phyloP scores from a whole-genome alignment of 2,888 invertebrate genomes.

The Pyrochroa serraticornis region DNA sequence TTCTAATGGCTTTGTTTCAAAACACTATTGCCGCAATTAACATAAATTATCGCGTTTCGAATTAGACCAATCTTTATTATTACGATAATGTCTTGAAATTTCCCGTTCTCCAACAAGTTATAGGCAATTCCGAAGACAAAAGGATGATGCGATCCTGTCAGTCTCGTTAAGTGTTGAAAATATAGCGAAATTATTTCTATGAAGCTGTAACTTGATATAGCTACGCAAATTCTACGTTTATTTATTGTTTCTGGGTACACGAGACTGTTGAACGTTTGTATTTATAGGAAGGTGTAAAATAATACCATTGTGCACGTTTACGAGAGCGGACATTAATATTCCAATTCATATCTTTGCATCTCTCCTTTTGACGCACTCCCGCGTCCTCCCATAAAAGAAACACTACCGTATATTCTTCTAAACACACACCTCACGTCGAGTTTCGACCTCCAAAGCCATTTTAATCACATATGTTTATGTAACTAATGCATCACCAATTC shows the following conservation, averaged over 20 bases:
- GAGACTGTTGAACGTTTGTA: conserved; percentile 1
- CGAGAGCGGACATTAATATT: conserved; percentile 5
- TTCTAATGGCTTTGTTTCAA: no score
- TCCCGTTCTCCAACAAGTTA: no score
- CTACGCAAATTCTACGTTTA: conserved; percentile 2
- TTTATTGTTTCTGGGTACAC: conserved; percentile 11
- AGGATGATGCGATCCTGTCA: no score
- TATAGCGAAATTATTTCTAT: conserved; percentile 4
- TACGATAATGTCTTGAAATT: no score
- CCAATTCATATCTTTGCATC: conserved; percentile 2
- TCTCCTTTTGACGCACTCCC: not conserved
- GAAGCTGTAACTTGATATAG: conserved; percentile 1
- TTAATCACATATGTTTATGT: no score
- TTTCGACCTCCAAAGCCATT: no score
- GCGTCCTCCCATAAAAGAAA: not conserved
- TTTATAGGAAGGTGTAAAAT: conserved; percentile 18
- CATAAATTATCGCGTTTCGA: no score
- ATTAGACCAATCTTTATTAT: no score
- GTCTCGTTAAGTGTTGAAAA: not conserved
- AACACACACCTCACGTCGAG: no score
- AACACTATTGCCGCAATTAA: no score
- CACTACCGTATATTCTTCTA: not conserved
- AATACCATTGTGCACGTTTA: conserved; percentile 10
- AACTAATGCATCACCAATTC: no score
- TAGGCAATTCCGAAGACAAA: no score